A percentile compares a stretch with the other conserved stretches of the same genome.
Evolutionary conservation across 2,888 invertebrate genomes (phyloP).

Genomic region (Perizoma affinitatum): DNA sequence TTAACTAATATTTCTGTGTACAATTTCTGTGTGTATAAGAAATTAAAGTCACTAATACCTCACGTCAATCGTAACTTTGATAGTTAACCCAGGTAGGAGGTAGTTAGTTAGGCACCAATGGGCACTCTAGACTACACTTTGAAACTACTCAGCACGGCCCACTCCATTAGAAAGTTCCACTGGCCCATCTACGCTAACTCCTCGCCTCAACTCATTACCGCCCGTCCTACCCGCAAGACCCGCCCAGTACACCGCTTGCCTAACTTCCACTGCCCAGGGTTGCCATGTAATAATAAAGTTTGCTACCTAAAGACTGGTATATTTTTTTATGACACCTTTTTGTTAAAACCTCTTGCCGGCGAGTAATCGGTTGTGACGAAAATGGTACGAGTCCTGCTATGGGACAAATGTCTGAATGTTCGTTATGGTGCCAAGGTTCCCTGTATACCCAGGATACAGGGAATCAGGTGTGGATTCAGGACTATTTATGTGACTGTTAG

Average conservation of each 20-base stretch:
- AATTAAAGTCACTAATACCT: not conserved
- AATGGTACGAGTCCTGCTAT: too few species aligned
- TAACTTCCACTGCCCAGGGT: constrained; percentile 60
- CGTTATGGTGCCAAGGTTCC: too few species aligned
- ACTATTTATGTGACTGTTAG: too few species aligned
- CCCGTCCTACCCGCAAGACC: constrained; percentile 68
- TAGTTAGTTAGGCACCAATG: constrained; percentile 24
- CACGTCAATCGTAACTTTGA: not conserved
- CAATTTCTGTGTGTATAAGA: too few species aligned
- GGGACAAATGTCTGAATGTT: too few species aligned
- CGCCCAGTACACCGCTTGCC: constrained; percentile 64
- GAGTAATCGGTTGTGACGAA: too few species aligned
- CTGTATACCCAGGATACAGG: too few species aligned
- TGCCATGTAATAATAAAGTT: constrained; percentile 33
- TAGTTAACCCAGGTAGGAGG: constrained; percentile 6
- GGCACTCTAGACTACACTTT: constrained; percentile 17
- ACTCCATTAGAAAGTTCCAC: constrained; percentile 36
- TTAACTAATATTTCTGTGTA: too few species aligned
- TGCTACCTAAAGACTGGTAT: constrained; percentile 15
- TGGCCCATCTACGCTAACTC: constrained; percentile 46
- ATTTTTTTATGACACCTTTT: not conserved
- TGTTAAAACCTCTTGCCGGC: too few species aligned
- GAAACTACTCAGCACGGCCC: constrained; percentile 26
- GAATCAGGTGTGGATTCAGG: too few species aligned
- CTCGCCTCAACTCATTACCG: constrained; percentile 68